Percentiles rank a stretch among this genome's conserved stretches.
Conservation (phyloP, 2,797 vertebrate species). For the Cephalopachus bancanus region DNA sequence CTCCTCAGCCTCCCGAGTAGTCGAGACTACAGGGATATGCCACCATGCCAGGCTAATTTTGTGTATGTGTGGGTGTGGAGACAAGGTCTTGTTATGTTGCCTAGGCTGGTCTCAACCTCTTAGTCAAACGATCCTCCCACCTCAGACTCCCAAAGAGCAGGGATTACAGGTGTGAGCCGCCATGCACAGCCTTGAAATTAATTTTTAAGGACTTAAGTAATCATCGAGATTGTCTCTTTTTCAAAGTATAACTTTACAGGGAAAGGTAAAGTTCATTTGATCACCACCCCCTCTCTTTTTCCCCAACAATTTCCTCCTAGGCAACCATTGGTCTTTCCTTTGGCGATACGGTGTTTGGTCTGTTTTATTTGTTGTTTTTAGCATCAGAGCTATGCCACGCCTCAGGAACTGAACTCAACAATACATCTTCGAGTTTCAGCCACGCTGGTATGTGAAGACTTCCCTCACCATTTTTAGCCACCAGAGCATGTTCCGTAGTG, state of each 20-base stretch:
- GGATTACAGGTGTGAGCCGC: no score
- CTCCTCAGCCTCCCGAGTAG: no score
- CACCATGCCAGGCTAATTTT: no score
- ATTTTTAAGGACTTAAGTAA: neutral
- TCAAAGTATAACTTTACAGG: neutral
- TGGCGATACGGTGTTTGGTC: neutral
- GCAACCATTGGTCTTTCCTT: neutral
- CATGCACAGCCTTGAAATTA: no score
- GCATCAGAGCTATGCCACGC: neutral
- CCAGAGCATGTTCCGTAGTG: fast-evolving
- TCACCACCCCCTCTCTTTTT: neutral
- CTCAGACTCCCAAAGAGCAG: no score
- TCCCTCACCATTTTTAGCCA: neutral
- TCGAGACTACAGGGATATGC: no score
- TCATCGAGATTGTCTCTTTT: neutral
- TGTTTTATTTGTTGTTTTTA: neutral
- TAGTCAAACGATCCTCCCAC: no score
- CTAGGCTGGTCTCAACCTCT: no score
- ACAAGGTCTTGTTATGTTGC: no score
- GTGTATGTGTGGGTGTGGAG: no score
- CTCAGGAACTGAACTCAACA: neutral
- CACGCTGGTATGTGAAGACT: neutral
- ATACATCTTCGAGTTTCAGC: neutral
- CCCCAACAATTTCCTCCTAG: neutral
- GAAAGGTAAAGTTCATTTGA: neutral